phyloP scores from a whole-genome alignment of 2,888 invertebrate species.

The Plebejus argus region DNA sequence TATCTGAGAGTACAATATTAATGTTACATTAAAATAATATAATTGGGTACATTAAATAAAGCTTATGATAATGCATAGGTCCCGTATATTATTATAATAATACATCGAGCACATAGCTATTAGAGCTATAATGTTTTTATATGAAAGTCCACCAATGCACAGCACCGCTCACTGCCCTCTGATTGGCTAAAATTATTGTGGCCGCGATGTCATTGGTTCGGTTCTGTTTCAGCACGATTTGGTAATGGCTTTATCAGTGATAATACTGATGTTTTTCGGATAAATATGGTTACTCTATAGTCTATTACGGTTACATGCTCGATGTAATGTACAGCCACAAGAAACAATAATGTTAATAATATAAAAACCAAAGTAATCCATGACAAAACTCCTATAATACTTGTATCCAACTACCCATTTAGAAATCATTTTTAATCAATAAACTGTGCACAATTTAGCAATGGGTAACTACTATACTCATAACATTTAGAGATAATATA shows the following conservation, averaged over 20 bases:
- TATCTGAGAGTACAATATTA: background rate
- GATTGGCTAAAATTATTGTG: background rate
- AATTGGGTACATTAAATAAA: background rate
- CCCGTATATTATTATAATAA: background rate
- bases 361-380: background rate
- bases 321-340: background rate
- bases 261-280: background rate
- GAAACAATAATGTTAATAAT: background rate
- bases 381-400: background rate
- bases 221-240: background rate
- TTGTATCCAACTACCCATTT: background rate
- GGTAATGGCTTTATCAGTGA: background rate
- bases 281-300: background rate
- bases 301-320: background rate
- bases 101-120: background rate
- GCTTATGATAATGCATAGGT: slow-evolving; percentile 2
- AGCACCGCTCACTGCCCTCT: background rate
- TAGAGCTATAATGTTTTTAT: too few relatives aligned
- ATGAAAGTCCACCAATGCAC: too few relatives aligned
- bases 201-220: background rate
- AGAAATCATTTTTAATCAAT: background rate
- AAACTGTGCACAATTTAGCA: background rate
- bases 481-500: too few relatives aligned
- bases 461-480: background rate
- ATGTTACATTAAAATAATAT: background rate